phyloP scores from a whole-genome alignment of 2,888 invertebrate species.

The Scelioninae gen. 1 region DNA sequence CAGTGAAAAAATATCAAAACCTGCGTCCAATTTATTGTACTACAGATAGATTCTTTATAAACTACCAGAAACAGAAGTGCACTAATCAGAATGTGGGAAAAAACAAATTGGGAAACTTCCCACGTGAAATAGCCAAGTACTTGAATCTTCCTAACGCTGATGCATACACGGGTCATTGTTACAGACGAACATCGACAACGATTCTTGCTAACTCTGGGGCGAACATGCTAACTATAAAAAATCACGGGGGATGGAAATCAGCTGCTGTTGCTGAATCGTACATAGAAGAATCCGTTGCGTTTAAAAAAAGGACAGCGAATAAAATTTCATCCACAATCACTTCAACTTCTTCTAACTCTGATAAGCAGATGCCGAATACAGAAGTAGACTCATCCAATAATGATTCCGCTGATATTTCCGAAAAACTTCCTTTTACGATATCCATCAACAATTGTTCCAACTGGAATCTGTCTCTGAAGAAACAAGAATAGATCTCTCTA shows the following conservation, averaged over 20 bases:
- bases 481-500: neutral
- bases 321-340: neutral
- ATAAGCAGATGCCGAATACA: too few relatives aligned
- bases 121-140: constrained; percentile 12
- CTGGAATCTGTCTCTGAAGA: constrained; percentile 7
- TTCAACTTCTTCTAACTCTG: neutral
- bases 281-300: constrained; percentile 11
- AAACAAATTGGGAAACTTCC: constrained; percentile 28
- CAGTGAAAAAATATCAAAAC: neutral
- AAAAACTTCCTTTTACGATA: constrained; percentile 5
- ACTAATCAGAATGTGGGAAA: constrained; percentile 32
- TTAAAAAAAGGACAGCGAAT: constrained; percentile 6
- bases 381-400: too few relatives aligned
- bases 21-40: neutral
- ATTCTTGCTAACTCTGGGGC: constrained; percentile 25
- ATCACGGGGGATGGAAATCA: constrained; percentile 29
- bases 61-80: constrained; percentile 31
- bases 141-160: constrained; percentile 21
- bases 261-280: constrained; percentile 13
- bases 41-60: neutral
- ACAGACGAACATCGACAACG: constrained; percentile 27
- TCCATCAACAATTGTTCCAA: constrained; percentile 6
- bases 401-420: neutral
- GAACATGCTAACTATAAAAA: constrained; percentile 16
- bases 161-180: constrained; percentile 21